phyloP scores from a whole-genome alignment of 2,797 vertebrate species.

The Meda fulgida region DNA sequence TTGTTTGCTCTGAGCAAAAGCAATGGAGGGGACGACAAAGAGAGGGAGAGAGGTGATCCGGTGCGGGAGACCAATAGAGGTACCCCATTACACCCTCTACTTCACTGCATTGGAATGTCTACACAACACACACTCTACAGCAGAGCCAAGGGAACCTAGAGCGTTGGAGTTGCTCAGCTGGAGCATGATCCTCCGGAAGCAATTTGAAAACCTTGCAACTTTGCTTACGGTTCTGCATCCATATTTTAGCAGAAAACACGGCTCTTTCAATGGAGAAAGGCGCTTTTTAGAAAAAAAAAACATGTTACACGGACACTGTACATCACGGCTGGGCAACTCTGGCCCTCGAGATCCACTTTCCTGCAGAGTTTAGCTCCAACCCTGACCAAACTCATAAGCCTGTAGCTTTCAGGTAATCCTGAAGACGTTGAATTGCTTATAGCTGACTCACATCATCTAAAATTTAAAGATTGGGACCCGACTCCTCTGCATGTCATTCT shows the following conservation, averaged over 20 bases:
- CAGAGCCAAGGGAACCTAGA: not conserved
- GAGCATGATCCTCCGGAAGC: not conserved
- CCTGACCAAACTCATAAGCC: not conserved
- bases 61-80: not conserved
- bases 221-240: not conserved
- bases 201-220: not conserved
- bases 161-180: too few species aligned
- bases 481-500: not conserved
- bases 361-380: not conserved
- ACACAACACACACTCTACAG: not conserved
- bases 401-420: not conserved
- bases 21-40: not conserved
- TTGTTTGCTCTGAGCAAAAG: conserved; percentile 9
- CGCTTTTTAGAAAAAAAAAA: not conserved
- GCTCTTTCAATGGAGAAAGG: not conserved
- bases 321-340: not conserved
- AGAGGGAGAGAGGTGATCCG: not conserved
- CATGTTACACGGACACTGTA: not conserved
- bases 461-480: not conserved
- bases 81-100: conserved; percentile 16
- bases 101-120: conserved; percentile 26
- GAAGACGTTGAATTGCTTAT: not conserved
- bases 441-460: not conserved
- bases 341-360: not conserved
- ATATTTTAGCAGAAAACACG: not conserved